A percentile compares a stretch with the other conserved stretches of the same genome.
phyloP scores from a whole-genome alignment of 2,797 vertebrate species.

The Onychomys torridus region DNA sequence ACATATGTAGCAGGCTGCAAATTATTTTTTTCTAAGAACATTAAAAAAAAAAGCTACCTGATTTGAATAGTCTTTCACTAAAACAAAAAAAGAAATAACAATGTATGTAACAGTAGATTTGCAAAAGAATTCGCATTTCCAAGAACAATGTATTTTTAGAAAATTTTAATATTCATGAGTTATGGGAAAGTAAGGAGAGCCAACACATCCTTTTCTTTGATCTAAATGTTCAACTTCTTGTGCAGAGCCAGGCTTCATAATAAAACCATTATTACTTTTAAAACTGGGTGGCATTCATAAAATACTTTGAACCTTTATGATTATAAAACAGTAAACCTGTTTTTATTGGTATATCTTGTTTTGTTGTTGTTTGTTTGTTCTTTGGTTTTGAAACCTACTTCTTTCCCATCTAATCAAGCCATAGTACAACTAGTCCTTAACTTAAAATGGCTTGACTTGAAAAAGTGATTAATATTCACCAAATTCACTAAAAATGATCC shows the following conservation, averaged over 20 bases:
- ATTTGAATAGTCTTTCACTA: slow-evolving; percentile 61
- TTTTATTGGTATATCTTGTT: slow-evolving; percentile 25
- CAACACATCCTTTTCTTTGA: slow-evolving; percentile 34
- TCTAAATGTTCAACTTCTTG: slow-evolving; percentile 23
- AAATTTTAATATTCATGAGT: slow-evolving; percentile 68
- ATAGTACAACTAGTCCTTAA: background rate
- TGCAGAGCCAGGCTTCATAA: slow-evolving; percentile 7
- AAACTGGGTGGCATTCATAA: background rate
- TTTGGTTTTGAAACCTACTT: background rate
- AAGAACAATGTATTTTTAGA: slow-evolving; percentile 47
- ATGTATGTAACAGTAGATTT: slow-evolving; percentile 42
- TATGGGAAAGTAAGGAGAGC: slow-evolving; percentile 33
- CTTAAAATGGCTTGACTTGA: background rate
- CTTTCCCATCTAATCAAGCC: slow-evolving; percentile 39
- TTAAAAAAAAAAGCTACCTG: slow-evolving; percentile 3
- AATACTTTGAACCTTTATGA: slow-evolving; percentile 12
- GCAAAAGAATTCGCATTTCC: slow-evolving; percentile 43
- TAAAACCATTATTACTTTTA: slow-evolving; percentile 60
- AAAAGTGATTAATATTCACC: background rate
- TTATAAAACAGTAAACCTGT: background rate
- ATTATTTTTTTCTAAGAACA: background rate
- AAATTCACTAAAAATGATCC: background rate
- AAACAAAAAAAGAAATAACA: slow-evolving; percentile 52
- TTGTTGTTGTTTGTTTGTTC: background rate
- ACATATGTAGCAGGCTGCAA: background rate